Base-by-base conservation (phyloP, 2,888 invertebrate genomes). In the Hemaris fuciformis region DNA sequence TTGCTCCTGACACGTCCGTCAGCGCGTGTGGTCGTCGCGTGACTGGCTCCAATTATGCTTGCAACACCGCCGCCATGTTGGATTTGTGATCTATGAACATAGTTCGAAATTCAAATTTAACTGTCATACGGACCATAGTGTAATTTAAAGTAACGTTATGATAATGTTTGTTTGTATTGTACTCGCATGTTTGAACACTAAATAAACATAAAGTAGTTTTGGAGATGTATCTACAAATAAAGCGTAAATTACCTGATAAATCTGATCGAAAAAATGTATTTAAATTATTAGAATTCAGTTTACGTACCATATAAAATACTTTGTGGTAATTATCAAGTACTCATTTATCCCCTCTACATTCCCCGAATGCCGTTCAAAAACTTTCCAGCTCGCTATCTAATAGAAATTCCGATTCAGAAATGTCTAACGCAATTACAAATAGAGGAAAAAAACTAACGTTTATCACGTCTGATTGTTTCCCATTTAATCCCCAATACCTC, bases 11-110 rank as follows among this genome's bases (percentile, higher is more conserved):
- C 82, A 78, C 84, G 86, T 85, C 83, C 70, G 66, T 63, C 71
- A 68, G 66, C 76, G 76, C 83, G 89, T 86, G 89, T 84, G 89
- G 89, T 80, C 88, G 66, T 86, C 73, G 87, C 89, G 89, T 88
- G 89, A 84, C 89, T 88, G 85, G 69, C 64, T 61, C 59, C 77
- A 71, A 86, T 88, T 87, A 79, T 68, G 66, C 68, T 72, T 76
- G 75, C 74, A 75, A 75, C 80, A 76, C 77, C 72, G 76, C 73
- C 80, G 79, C 82, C 80, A 80, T 79, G 77, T 80, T 71, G 69
- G 66, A 70, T 59, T 62, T 57, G 73, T 75, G 77, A 75, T 76
- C 72, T 77, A 77, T 74, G 74, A 71, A 73, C 72, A 64, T 74
- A 67, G 53, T 53, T 53, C 62, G 53, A 64, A 64, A 71, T 38